Conservation (phyloP, 2,888 invertebrate genomes). For the Drosophila leonis region DNA sequence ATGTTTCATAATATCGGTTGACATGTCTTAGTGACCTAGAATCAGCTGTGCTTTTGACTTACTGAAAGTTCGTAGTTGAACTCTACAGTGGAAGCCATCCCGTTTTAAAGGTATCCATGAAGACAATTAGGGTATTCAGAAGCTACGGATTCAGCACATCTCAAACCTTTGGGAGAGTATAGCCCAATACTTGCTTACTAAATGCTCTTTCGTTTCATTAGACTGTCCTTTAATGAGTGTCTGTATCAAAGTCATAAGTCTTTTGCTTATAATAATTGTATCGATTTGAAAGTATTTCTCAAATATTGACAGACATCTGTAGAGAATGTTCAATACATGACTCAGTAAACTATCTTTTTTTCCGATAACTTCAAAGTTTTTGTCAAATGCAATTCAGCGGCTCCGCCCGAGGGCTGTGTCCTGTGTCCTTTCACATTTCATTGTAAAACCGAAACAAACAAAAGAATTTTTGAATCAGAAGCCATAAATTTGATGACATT, state of each 20-base stretch:
- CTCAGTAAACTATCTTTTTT: not conserved
- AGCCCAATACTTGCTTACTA: too few species aligned
- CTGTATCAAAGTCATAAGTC: not conserved
- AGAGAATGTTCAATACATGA: slow-evolving; percentile 5
- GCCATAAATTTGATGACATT: slow-evolving; percentile 85
- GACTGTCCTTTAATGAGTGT: not conserved
- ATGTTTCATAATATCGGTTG: not conserved
- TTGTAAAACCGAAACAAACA: slow-evolving; percentile 77
- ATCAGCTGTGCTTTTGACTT: not conserved
- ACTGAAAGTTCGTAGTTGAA: too few species aligned
- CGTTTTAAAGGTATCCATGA: not conserved
- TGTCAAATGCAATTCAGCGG: slow-evolving; percentile 6
- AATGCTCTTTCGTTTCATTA: not conserved
- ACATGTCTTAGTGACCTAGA: not conserved
- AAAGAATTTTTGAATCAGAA: slow-evolving; percentile 80
- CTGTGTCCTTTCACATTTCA: slow-evolving; percentile 25
- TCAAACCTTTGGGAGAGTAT: not conserved
- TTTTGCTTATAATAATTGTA: not conserved
- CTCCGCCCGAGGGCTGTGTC: slow-evolving; percentile 21
- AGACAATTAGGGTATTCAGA: not conserved
- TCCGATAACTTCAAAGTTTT: slow-evolving; percentile 6
- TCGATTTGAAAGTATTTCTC: not conserved
- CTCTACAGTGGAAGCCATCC: not conserved
- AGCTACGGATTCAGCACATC: too few species aligned
- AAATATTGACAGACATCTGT: not conserved